A percentile compares a stretch with the other conserved stretches of the same genome.
Conservation (phyloP, 2,113 vertebrate species). For the Stegastes partitus region DNA sequence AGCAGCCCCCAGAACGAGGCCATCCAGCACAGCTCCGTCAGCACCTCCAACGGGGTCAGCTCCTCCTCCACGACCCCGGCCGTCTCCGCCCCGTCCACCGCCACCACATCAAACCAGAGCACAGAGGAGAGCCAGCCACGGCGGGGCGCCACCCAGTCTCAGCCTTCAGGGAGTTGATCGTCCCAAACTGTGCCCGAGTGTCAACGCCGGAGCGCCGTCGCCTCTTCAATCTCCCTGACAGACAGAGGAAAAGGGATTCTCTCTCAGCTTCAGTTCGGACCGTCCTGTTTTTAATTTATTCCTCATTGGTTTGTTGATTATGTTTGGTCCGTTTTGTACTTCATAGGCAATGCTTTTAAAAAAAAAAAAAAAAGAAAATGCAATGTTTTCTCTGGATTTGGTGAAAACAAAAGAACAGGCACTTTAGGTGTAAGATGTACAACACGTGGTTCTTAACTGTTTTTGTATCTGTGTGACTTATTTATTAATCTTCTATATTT, state of each 20-base stretch:
- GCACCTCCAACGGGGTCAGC: constrained; percentile 97
- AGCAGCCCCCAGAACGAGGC: constrained; percentile 94
- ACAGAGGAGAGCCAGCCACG: constrained; percentile 89
- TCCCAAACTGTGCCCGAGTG: constrained; percentile 75
- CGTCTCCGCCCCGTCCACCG: constrained; percentile 84
- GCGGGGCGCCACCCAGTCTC: constrained; percentile 85
- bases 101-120: constrained; percentile 92
- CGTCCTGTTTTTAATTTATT: constrained; percentile 76
- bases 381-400: constrained; percentile 81
- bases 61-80: constrained; percentile 89
- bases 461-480: constrained; percentile 75
- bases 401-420: constrained; percentile 83
- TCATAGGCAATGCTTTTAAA: constrained; percentile 77
- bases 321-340: constrained; percentile 64
- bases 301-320: constrained; percentile 62
- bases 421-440: constrained; percentile 85
- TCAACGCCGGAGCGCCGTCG: constrained; percentile 37
- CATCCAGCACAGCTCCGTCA: constrained; percentile 98
- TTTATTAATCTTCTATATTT: constrained; percentile 71
- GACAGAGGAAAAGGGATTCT: constrained; percentile 74
- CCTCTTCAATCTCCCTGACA: constrained; percentile 86
- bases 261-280: constrained; percentile 84
- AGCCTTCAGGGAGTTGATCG: constrained; percentile 95
- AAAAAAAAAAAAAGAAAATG: too few relatives aligned
- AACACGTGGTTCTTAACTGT: constrained; percentile 75